Evolutionary conservation across 1,140 invertebrate species (phyloP).

Genomic region (Heliothis subflexa): DNA sequence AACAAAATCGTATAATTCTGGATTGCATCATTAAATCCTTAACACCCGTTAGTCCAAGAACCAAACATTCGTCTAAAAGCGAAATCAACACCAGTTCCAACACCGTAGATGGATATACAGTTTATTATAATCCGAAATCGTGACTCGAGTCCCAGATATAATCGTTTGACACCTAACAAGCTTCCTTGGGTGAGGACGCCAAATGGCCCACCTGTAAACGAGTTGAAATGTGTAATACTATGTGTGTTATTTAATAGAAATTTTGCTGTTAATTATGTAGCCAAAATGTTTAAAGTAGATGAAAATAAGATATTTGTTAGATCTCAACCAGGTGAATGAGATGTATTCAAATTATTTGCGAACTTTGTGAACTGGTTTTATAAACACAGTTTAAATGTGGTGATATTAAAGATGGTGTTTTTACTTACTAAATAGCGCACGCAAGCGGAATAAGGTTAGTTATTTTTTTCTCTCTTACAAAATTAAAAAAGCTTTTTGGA

Average conservation of each 20-base stretch:
- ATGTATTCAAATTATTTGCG: neutral
- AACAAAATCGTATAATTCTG: constrained; percentile 5
- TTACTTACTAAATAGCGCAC: neutral
- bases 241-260: constrained; percentile 15
- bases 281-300: neutral
- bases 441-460: no score
- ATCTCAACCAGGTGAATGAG: neutral
- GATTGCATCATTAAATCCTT: constrained; percentile 31
- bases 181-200: constrained; percentile 44
- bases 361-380: no score
- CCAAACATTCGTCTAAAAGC: constrained; percentile 24
- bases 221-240: constrained; percentile 19
- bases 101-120: constrained; percentile 38
- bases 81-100: constrained; percentile 5
- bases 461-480: no score
- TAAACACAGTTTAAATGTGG: neutral
- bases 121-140: constrained; percentile 48
- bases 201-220: constrained; percentile 34
- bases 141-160: constrained; percentile 45
- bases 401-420: neutral
- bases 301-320: neutral
- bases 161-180: constrained; percentile 46
- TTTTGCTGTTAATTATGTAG: constrained; percentile 20
- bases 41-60: constrained; percentile 5
- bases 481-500: no score